These are phyloP conservation scores for Echeneis naucrates DNA, from an alignment of 2,797 vertebrate species.

Conservation along the genomic window DNA sequence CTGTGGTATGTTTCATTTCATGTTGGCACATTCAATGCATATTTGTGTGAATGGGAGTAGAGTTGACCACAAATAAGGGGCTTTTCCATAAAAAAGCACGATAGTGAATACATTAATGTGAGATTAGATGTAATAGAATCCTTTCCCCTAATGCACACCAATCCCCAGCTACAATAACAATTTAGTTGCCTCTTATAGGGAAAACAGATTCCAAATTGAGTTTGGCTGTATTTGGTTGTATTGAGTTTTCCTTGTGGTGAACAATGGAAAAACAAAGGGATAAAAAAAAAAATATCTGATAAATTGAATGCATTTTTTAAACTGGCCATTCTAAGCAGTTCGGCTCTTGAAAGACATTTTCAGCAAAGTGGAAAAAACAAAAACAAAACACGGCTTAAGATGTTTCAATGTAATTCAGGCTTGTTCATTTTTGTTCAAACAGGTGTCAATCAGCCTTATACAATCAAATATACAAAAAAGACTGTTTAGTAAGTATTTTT, in stretches of 20 bases:
- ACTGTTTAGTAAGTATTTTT: too few species aligned
- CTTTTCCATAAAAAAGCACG: slow-evolving; percentile 61
- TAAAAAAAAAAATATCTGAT: background rate
- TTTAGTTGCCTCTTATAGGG: slow-evolving; percentile 38
- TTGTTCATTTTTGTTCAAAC: too few species aligned
- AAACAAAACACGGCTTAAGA: too few species aligned
- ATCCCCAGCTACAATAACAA: slow-evolving; percentile 38
- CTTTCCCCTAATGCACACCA: slow-evolving; percentile 17
- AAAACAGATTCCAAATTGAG: slow-evolving; percentile 24
- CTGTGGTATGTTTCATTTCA: slow-evolving; percentile 36
- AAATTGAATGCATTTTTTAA: background rate
- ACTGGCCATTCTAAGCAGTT: too few species aligned
- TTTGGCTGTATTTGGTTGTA: slow-evolving; percentile 36
- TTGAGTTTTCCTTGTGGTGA: too few species aligned
- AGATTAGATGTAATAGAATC: slow-evolving; percentile 68
- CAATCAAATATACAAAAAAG: too few species aligned
- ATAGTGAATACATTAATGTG: slow-evolving; percentile 56
- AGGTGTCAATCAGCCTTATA: too few species aligned
- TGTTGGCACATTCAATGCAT: slow-evolving; percentile 34
- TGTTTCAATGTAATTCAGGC: too few species aligned
- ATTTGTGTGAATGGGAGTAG: slow-evolving; percentile 54
- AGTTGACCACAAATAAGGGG: slow-evolving; percentile 44
- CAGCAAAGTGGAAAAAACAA: too few species aligned
- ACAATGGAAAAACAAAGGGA: background rate
- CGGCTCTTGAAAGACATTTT: too few species aligned